phyloP scores from a whole-genome alignment of 2,888 invertebrate species.

The Desoria tigrina region DNA sequence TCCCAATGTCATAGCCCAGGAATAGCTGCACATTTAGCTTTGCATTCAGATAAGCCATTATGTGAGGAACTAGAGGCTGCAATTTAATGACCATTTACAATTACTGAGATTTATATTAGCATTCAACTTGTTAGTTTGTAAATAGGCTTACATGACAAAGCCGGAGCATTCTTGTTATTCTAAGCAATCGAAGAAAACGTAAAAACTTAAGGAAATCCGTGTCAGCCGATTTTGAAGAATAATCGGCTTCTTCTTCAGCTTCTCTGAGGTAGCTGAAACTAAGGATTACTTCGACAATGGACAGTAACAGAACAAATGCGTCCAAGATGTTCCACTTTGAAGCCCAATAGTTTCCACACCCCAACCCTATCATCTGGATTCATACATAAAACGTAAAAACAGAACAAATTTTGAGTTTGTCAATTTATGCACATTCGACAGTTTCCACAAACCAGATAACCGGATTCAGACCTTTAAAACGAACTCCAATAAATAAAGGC shows the following conservation, averaged over 20 bases:
- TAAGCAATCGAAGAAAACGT: slow-evolving; percentile 59
- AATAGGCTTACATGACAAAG: slow-evolving; percentile 3
- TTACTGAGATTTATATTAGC: no score
- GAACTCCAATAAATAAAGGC: slow-evolving; percentile 39
- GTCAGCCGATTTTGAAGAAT: slow-evolving; percentile 57
- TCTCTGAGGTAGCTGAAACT: slow-evolving; percentile 59
- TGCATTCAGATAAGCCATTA: slow-evolving; percentile 62
- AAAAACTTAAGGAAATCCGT: slow-evolving; percentile 61
- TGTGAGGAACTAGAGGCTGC: slow-evolving; percentile 60
- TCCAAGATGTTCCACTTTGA: slow-evolving; percentile 47
- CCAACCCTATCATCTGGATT: slow-evolving; percentile 40
- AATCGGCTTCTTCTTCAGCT: slow-evolving; percentile 37
- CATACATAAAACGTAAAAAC: not conserved
- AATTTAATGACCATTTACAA: slow-evolving; percentile 49
- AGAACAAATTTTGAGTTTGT: no score
- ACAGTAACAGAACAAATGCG: slow-evolving; percentile 34
- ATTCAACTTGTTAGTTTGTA: no score
- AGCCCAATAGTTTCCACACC: slow-evolving; percentile 38
- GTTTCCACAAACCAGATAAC: no score
- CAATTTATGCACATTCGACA: no score
- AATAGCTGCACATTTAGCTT: slow-evolving; percentile 64
- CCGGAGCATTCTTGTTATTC: slow-evolving; percentile 58
- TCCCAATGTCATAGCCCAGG: slow-evolving; percentile 66
- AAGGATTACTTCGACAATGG: slow-evolving; percentile 57
- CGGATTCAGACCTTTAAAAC: slow-evolving; percentile 33